Evolutionary conservation across 2,797 vertebrate species (phyloP).

Genomic region (Lacerta viridis): DNA sequence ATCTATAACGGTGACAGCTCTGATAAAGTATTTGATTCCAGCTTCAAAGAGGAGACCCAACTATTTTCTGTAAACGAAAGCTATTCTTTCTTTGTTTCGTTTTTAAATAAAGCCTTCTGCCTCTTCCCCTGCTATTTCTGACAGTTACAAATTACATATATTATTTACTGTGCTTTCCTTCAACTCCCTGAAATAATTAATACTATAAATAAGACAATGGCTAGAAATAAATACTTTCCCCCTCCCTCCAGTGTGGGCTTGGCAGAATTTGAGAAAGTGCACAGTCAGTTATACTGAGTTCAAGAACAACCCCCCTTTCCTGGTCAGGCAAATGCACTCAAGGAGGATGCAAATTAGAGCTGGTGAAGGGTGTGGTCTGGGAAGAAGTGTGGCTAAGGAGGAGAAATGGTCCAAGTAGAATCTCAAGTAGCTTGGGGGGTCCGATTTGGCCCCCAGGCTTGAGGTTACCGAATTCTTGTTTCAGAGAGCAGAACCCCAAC

Average conservation of each 20-base stretch:
- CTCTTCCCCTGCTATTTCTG: slow-evolving; percentile 56
- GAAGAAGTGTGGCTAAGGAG: too few species aligned
- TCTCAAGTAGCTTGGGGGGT: too few species aligned
- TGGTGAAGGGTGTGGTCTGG: too few species aligned
- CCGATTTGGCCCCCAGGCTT: too few species aligned
- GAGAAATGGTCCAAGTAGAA: too few species aligned
- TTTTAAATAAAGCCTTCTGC: slow-evolving; percentile 49
- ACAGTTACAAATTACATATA: slow-evolving; percentile 75
- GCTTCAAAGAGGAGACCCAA: slow-evolving; percentile 69
- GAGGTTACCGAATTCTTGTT: too few species aligned
- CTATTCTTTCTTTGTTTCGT: slow-evolving; percentile 27
- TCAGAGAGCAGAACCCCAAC: too few species aligned
- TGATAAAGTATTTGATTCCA: slow-evolving; percentile 74
- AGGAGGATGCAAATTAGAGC: too few species aligned
- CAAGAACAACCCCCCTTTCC: too few species aligned
- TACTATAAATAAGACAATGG: slow-evolving; percentile 29
- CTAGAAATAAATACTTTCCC: slow-evolving; percentile 39
- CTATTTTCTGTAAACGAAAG: slow-evolving; percentile 69
- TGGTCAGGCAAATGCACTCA: too few species aligned
- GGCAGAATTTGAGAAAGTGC: slow-evolving; percentile 39
- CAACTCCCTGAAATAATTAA: slow-evolving; percentile 20
- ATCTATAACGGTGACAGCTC: slow-evolving; percentile 82
- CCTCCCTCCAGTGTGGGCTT: not conserved
- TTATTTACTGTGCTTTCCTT: slow-evolving; percentile 66
- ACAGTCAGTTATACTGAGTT: not conserved